Base-by-base conservation (phyloP, 1,140 invertebrate genomes). In the Teleogryllus occipitalis region DNA sequence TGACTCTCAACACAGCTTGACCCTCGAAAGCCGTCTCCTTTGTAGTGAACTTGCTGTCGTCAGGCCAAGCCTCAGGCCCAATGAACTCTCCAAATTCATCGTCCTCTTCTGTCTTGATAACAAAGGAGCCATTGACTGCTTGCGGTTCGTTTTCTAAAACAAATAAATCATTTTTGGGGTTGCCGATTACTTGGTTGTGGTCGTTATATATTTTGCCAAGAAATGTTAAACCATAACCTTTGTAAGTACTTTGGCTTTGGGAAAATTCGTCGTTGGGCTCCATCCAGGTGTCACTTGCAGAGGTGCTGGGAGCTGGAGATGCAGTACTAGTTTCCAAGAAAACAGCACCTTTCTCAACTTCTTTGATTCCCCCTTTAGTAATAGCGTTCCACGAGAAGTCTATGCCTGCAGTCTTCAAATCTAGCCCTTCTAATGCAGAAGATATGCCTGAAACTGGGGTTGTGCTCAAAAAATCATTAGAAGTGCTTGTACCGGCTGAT, bases 51-150 rank as follows among this genome's bases (percentile, higher is more conserved):
- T 77, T 80, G 5, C 47, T 27, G 8, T 77, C 79, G 7, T 80
- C 79, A 21, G 54, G 46, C 79, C 79, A 80, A 65, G 79, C 39
- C 14, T 77, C 65, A 47, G 82, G 77, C 8, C 81, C 81, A 72
- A 83, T 82, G 82, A 86, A 86, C 46, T 85, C 84, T 18, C 83
- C 84, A 82, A 85, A 85, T 47, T 85, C 85, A 80, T 83, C 83
- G n/a, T 75, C 39, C 22, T 65, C 54, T 65, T 10, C 54, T 14
- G 54, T 65, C 54, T 65, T 65, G 54, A 65, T 65, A 65, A 14
- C 54, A 65, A 65, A 65, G 10, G 54, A 18, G 18, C 54, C 54
- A 18, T 18, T 65, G 10, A 3, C 54, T 65, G 54, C 10, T 18
- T 65, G 54, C 7, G 54, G 54, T 14, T 65, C 54, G 54, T 14